These are phyloP conservation scores for Ischnura elegans DNA, from an alignment of 2,888 invertebrate genomes.

Conservation along the genomic window DNA sequence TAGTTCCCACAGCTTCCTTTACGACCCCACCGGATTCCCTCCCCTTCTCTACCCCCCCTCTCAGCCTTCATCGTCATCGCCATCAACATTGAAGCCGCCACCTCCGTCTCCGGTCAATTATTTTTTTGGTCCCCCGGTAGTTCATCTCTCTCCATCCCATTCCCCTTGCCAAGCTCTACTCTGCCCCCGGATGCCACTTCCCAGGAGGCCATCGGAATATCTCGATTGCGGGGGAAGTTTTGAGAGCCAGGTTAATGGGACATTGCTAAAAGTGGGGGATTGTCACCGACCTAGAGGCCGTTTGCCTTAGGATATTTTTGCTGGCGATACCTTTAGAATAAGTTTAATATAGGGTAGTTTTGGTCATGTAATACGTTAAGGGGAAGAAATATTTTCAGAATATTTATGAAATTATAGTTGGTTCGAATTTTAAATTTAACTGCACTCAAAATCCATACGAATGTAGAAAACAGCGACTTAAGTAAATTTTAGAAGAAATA, in stretches of 20 bases:
- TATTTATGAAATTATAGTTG: too few species aligned
- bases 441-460: too few species aligned
- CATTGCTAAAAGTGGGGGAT: too few species aligned
- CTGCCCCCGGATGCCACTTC: neutral
- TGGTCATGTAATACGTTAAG: too few species aligned
- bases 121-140: neutral
- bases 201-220: neutral
- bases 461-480: too few species aligned
- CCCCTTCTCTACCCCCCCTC: neutral
- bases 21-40: neutral
- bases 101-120: constrained; percentile 15
- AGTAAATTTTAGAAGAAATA: too few species aligned
- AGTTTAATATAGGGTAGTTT: too few species aligned
- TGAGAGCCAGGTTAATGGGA: neutral
- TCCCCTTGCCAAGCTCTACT: neutral
- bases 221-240: neutral
- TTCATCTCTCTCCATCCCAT: neutral
- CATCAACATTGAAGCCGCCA: neutral
- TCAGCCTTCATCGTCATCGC: neutral
- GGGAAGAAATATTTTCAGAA: too few species aligned
- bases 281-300: too few species aligned
- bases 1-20: neutral
- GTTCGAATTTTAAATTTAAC: too few species aligned
- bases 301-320: too few species aligned
- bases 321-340: too few species aligned